Base-by-base conservation (phyloP, 1,140 invertebrate species). In the Panagrolaimus sp. region DNA sequence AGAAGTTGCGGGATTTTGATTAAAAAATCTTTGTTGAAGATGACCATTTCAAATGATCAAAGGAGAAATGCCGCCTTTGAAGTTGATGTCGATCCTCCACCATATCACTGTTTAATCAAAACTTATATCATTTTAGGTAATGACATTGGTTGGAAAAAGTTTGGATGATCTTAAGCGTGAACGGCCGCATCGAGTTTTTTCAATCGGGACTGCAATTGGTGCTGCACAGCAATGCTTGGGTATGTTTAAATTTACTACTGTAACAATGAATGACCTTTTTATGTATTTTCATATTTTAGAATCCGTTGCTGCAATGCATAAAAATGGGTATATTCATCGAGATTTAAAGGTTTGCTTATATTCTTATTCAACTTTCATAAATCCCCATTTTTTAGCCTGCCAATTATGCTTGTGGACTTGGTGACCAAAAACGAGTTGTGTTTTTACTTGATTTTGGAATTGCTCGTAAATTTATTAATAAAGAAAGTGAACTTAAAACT, bases 361-460 rank as follows among this genome's bases (percentile, higher is more conserved):
- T n/a, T n/a, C 32, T 4, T 38, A 38, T 38, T n/a, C n/a, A n/a
- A n/a, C 32, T 38, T 7, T 38, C 2, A 38, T 38, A 38, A 4
- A 4, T 38, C 2, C 7, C 32, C 32, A 38, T 38, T 38, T 38
- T 38, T 38, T 38, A 38, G 12, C 65, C 65, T 1, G 65, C 43
- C 1, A 67, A 67, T 43, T 67, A 67, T 48, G 65, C 65, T n/a
- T n/a, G 24, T 24, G 65, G 65, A 0, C 65, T 67, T 1, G 21
- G 45, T 8, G 43, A 67, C 28, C 63, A 45, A 17, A 4, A 15
- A 12, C 52, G 17, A 12, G 17, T 21, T 14, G 45, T 70, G 9
- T 70, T 38, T 32, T 15, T 70, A 3, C 44, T 70, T 15, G 68
- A 70, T 46, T 70, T 70, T 52, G 68, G 68, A n/a, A 66, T 70